phyloP scores from a whole-genome alignment of 2,113 vertebrate genomes.

The Leptodactylus fuscus region DNA sequence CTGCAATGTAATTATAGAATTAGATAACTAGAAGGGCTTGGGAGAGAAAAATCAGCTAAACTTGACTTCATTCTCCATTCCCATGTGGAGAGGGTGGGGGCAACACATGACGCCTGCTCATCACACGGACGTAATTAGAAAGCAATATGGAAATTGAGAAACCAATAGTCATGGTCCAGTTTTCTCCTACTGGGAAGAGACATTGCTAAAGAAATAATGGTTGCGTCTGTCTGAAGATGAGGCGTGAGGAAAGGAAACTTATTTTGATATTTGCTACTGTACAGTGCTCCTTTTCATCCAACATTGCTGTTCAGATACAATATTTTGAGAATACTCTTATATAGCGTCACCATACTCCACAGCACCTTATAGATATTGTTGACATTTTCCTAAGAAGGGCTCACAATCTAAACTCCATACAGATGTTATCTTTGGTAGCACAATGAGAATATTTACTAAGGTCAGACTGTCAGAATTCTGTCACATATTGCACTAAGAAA shows the following conservation, averaged over 20 bases:
- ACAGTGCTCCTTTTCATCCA: too few species aligned
- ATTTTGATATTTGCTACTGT: not conserved
- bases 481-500: too few species aligned
- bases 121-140: not conserved
- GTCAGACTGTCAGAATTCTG: too few species aligned
- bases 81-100: not conserved
- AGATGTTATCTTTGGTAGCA: too few species aligned
- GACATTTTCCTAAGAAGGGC: too few species aligned
- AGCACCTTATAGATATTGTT: too few species aligned
- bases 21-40: not conserved
- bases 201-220: not conserved
- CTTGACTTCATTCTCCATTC: too few species aligned
- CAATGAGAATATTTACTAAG: too few species aligned
- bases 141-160: not conserved
- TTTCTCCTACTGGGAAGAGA: not conserved
- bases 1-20: not conserved
- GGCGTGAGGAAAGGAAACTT: not conserved
- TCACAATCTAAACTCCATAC: too few species aligned
- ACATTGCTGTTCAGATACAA: too few species aligned
- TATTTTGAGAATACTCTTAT: too few species aligned
- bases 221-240: not conserved
- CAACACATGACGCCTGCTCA: not conserved
- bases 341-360: too few species aligned
- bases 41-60: not conserved
- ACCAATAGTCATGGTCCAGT: not conserved